These are phyloP conservation scores for Odontomachus brunneus DNA, from an alignment of 1,140 invertebrate species.

Conservation along the genomic window DNA sequence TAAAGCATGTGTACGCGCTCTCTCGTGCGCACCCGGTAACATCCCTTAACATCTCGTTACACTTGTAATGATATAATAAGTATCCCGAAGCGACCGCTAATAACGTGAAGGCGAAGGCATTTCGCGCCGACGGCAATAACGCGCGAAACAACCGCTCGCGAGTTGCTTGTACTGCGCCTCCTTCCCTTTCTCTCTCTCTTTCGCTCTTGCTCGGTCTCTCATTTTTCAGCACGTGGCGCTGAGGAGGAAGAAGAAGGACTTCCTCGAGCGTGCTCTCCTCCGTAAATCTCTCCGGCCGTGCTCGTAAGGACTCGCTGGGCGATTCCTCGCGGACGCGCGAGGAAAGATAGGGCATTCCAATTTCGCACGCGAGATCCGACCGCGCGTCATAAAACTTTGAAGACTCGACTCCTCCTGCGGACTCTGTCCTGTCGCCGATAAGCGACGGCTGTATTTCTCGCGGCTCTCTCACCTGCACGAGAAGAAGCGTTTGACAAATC, in stretches of 20 bases:
- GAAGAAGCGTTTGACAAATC: too few relatives aligned
- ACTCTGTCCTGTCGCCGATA: too few relatives aligned
- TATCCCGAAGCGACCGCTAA: constrained; percentile 43
- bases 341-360: constrained; percentile 31
- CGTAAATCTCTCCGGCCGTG: constrained; percentile 46
- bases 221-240: constrained; percentile 48
- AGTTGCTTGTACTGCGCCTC: not conserved
- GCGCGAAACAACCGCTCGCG: constrained; percentile 21
- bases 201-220: not conserved
- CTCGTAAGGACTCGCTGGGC: constrained; percentile 39
- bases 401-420: too few relatives aligned
- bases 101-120: constrained; percentile 41
- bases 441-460: too few relatives aligned
- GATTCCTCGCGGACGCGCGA: constrained; percentile 16
- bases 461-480: too few relatives aligned
- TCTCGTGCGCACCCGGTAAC: constrained; percentile 17
- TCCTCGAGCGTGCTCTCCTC: constrained; percentile 15
- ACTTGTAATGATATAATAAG: constrained; percentile 60
- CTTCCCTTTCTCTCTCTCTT: not conserved
- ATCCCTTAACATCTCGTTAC: constrained; percentile 54
- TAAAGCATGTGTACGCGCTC: not conserved
- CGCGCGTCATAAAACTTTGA: too few relatives aligned
- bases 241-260: constrained; percentile 13
- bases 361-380: too few relatives aligned
- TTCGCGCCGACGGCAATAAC: constrained; percentile 44